Percentiles rank a stretch among this genome's conserved stretches.
Conservation (phyloP, 1,140 invertebrate genomes). For the Zaprionus taronus region DNA sequence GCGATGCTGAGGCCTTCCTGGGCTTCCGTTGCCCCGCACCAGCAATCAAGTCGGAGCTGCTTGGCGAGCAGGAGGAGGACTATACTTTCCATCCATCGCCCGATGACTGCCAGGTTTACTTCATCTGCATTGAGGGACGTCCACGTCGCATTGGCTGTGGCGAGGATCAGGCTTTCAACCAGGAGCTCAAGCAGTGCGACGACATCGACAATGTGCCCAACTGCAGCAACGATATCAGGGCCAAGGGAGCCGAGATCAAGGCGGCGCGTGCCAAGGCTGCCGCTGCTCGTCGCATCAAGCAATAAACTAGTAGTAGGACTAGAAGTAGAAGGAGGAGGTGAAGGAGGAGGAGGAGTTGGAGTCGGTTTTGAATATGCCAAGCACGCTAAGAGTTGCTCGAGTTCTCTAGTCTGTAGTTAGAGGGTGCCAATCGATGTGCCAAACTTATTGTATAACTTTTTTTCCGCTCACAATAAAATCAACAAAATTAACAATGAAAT, state of each 20-base stretch:
- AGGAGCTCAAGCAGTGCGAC: constrained; percentile 90
- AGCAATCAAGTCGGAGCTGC: constrained; percentile 81
- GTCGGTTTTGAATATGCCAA: constrained; percentile 36
- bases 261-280: constrained; percentile 66
- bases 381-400: constrained; percentile 60
- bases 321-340: neutral
- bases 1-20: constrained; percentile 90
- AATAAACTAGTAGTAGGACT: constrained; percentile 13
- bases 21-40: constrained; percentile 89
- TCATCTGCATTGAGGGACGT: constrained; percentile 90
- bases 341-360: neutral
- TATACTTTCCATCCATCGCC: constrained; percentile 86
- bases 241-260: constrained; percentile 74
- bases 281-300: constrained; percentile 26
- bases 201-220: constrained; percentile 91
- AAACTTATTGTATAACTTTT: constrained; percentile 51
- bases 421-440: constrained; percentile 43
- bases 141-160: constrained; percentile 90
- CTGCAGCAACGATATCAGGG: constrained; percentile 85
- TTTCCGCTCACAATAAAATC: constrained; percentile 58
- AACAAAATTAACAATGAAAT: constrained; percentile 3
- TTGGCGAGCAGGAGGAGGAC: constrained; percentile 84
- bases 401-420: constrained; percentile 82
- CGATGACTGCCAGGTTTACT: constrained; percentile 91
- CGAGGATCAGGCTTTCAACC: constrained; percentile 92